These are phyloP conservation scores for Edolisoma coerulescens DNA, from an alignment of 2,113 vertebrate species.

Conservation along the genomic window DNA sequence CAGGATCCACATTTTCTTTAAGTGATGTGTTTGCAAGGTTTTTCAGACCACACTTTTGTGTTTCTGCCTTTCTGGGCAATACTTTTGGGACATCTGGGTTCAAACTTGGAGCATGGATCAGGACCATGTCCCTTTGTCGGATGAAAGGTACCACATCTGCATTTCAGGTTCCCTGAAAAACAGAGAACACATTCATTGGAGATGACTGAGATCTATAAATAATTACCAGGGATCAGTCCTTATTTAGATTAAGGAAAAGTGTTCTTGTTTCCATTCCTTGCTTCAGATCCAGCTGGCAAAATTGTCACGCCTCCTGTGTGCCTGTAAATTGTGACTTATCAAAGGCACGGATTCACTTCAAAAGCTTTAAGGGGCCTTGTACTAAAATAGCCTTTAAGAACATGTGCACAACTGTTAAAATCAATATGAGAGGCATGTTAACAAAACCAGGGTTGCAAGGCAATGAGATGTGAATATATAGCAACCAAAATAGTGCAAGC, in stretches of 20 bases:
- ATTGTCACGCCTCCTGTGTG: not conserved
- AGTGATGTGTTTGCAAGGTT: not conserved
- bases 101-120: not conserved
- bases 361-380: constrained; percentile 6
- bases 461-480: not conserved
- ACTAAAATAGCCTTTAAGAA: constrained; percentile 14
- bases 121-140: not conserved
- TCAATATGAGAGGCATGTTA: not conserved
- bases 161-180: not conserved
- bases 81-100: not conserved
- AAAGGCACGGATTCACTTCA: not conserved
- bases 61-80: not conserved
- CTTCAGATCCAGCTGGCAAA: not conserved
- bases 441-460: not conserved
- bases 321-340: not conserved
- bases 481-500: not conserved
- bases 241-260: not conserved
- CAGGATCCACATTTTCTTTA: not conserved
- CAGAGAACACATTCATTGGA: accelerated
- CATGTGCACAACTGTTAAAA: not conserved
- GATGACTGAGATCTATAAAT: not conserved
- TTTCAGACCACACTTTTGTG: not conserved
- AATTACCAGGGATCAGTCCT: not conserved
- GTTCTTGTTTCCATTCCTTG: not conserved
- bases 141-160: not conserved